phyloP scores from a whole-genome alignment of 2,113 vertebrate species.

The Mormyrus lacerda region DNA sequence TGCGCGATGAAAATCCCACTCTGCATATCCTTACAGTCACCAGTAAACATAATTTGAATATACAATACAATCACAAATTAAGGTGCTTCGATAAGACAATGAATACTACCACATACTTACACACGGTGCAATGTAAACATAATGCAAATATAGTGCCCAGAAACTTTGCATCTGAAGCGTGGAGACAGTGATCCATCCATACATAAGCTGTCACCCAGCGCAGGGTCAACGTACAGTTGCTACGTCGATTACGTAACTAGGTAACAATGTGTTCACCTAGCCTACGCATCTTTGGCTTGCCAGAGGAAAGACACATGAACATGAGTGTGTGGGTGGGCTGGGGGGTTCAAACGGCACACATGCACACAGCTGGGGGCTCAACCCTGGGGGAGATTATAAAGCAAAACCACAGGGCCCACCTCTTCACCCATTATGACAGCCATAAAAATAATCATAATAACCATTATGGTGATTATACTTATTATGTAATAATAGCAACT shows the following conservation, averaged over 20 bases:
- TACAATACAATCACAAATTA: background rate
- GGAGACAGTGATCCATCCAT: background rate
- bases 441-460: background rate
- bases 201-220: background rate
- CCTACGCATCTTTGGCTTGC: background rate
- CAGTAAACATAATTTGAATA: background rate
- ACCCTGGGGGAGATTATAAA: background rate
- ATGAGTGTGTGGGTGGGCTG: background rate
- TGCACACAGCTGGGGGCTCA: background rate
- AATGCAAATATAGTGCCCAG: background rate
- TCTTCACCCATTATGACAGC: background rate
- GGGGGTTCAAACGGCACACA: background rate
- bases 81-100: background rate
- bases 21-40: background rate
- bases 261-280: background rate
- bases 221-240: background rate
- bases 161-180: background rate
- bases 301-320: background rate
- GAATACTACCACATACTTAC: background rate
- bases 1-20: background rate
- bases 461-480: background rate
- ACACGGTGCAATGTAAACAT: background rate
- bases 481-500: slow-evolving; percentile 3
- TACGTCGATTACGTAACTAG: background rate
- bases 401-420: background rate